Evolutionary conservation across 2,113 vertebrate genomes (phyloP).

Genomic region (Antechinus flavipes): DNA sequence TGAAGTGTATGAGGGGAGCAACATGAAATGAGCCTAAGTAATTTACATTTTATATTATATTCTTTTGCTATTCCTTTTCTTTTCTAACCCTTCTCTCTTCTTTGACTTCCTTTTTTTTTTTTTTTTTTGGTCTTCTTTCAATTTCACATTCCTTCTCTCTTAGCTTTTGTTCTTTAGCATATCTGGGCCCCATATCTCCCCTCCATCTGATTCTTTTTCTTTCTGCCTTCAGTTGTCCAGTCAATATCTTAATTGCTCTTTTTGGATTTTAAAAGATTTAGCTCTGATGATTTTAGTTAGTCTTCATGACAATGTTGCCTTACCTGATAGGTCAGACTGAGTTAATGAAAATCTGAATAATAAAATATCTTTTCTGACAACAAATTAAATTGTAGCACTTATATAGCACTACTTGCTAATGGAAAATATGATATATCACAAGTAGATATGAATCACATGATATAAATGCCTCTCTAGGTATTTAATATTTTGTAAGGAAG

Average conservation of each 20-base stretch:
- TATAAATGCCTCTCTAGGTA: slow-evolving; percentile 1
- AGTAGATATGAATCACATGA: neutral
- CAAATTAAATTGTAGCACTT: neutral
- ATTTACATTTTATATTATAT: too few relatives aligned
- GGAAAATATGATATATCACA: neutral
- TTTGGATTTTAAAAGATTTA: neutral
- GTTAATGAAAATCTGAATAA: neutral
- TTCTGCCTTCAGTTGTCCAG: neutral
- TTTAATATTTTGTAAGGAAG: slow-evolving; percentile 7
- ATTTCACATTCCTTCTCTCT: neutral
- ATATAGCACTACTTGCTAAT: neutral
- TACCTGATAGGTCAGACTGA: slow-evolving; percentile 18
- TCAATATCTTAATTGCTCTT: slow-evolving; percentile 2
- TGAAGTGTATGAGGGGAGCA: too few relatives aligned
- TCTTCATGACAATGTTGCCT: neutral
- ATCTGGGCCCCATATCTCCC: neutral
- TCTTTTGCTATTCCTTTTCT: too few relatives aligned
- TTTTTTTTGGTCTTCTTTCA: too few relatives aligned
- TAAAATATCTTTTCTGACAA: neutral
- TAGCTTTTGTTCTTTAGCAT: neutral
- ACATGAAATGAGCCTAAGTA: too few relatives aligned
- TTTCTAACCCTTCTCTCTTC: neutral
- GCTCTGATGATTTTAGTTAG: neutral
- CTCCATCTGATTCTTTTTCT: neutral
- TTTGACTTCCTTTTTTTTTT: neutral